These are phyloP conservation scores for Myrmecophaga tridactyla DNA, from an alignment of 2,113 vertebrate species.

Conservation along the genomic window DNA sequence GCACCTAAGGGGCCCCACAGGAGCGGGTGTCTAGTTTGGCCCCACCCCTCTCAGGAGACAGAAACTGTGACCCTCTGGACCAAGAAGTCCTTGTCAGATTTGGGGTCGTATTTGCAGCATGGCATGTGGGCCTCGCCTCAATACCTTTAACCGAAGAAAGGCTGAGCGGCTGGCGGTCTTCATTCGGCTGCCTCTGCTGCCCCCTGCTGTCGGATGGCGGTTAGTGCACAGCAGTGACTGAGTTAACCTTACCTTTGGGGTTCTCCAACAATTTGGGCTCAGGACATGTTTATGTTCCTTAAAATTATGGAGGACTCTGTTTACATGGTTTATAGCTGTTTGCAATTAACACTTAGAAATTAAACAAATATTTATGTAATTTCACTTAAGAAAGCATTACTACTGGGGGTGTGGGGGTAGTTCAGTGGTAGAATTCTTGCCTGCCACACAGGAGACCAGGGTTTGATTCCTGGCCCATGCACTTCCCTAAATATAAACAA, in stretches of 20 bases:
- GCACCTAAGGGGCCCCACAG: background rate
- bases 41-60: background rate
- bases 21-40: background rate
- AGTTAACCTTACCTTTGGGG: accelerated
- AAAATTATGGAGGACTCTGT: background rate
- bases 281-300: background rate
- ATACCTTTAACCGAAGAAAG: background rate
- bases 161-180: background rate
- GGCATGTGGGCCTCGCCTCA: background rate
- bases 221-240: background rate
- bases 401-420: too few relatives aligned
- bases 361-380: background rate
- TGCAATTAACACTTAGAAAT: background rate
- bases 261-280: background rate
- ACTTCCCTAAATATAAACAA: too few relatives aligned
- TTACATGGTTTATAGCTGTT: background rate
- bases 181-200: conserved; percentile 59
- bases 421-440: too few relatives aligned
- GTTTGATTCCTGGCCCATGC: too few relatives aligned
- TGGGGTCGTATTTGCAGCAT: background rate
- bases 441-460: too few relatives aligned
- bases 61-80: background rate
- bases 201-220: conserved; percentile 45
- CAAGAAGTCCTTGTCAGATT: background rate
- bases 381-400: conserved; percentile 19